These are phyloP conservation scores for Actinemys pallida DNA, from an alignment of 2,113 vertebrate genomes.

Conservation along the genomic window DNA sequence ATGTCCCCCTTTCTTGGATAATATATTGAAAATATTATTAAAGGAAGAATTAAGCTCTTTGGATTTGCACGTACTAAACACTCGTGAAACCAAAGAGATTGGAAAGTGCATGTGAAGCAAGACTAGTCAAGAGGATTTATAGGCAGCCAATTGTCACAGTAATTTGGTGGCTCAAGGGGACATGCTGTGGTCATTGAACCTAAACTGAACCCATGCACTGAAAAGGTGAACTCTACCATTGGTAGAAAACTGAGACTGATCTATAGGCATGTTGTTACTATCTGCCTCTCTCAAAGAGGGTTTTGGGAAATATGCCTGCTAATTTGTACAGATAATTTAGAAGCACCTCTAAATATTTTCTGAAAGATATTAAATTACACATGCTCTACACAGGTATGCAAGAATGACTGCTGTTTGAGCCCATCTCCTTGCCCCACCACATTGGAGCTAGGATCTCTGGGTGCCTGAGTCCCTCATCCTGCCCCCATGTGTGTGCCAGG, in stretches of 20 bases:
- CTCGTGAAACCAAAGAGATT: background rate
- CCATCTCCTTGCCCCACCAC: background rate
- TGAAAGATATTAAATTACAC: background rate
- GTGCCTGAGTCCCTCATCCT: background rate
- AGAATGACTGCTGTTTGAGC: background rate
- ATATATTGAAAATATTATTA: background rate
- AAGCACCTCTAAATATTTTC: background rate
- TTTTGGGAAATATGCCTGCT: background rate
- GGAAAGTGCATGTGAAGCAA: background rate
- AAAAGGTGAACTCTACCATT: background rate
- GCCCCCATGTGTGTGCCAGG: background rate
- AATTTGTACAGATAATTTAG: background rate
- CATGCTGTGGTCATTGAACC: background rate
- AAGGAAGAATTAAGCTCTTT: background rate
- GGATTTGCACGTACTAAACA: background rate
- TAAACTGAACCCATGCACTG: background rate
- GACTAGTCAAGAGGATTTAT: background rate
- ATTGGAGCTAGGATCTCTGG: background rate
- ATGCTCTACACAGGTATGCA: background rate
- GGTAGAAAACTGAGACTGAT: background rate
- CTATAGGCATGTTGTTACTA: background rate
- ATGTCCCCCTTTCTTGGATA: background rate
- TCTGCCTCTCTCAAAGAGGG: background rate
- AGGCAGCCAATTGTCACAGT: background rate
- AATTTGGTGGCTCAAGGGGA: background rate